phyloP scores from a whole-genome alignment of 2,888 invertebrate species.

The Stenodera caucasica region DNA sequence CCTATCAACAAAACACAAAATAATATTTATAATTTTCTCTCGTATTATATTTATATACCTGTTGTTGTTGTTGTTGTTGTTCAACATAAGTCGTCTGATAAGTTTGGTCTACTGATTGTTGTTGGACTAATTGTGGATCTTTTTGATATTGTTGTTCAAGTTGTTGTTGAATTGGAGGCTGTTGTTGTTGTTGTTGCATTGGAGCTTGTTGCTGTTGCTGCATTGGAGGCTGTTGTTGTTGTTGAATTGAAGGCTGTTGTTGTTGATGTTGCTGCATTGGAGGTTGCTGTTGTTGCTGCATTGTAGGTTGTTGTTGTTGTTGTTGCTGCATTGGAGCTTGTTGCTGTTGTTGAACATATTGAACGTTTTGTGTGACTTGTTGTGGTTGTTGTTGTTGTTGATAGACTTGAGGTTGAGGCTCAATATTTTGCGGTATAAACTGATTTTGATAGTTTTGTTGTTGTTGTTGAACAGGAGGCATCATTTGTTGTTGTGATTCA shows the following conservation, averaged over 20 bases:
- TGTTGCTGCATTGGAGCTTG: conserved; percentile 48
- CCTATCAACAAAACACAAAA: not conserved
- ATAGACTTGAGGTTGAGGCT: conserved; percentile 29
- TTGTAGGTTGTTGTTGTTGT: conserved; percentile 23
- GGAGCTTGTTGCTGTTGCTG: conserved; percentile 18
- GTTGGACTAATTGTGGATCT: conserved; percentile 46
- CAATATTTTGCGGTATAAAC: not conserved
- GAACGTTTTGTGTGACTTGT: conserved; percentile 38
- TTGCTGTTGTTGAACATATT: conserved; percentile 42
- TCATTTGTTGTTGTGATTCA: conserved; percentile 17
- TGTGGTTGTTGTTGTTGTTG: conserved; percentile 48
- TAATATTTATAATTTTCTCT: not conserved
- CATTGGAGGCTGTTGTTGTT: conserved; percentile 16
- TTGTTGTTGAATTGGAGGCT: conserved; percentile 10
- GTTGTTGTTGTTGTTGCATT: conserved; percentile 27
- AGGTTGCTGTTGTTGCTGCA: conserved; percentile 47
- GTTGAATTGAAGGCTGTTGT: conserved; percentile 15
- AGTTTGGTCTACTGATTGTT: conserved; percentile 28
- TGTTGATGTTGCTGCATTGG: conserved; percentile 42
- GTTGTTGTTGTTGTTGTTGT: conserved; percentile 33
- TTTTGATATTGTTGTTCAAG: conserved; percentile 47
- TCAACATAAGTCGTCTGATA: not conserved
- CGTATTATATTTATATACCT: conserved; percentile 35
- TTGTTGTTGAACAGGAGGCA: conserved; percentile 22
- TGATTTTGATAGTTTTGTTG: conserved; percentile 21